phyloP scores from a whole-genome alignment of 2,888 invertebrate genomes.

The Pilophorus perplexus region DNA sequence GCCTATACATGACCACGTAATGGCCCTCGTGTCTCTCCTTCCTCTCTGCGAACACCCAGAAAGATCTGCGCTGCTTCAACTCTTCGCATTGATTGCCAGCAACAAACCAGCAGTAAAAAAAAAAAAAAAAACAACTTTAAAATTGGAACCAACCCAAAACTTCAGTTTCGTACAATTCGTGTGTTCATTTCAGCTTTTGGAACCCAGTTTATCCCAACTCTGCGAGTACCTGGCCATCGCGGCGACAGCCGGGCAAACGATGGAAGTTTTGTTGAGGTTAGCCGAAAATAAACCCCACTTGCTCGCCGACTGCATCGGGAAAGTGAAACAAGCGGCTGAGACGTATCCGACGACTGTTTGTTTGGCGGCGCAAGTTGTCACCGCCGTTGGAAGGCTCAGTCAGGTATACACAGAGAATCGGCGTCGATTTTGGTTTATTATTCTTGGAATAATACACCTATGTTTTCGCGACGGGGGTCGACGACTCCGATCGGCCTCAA shows the following conservation, averaged over 20 bases:
- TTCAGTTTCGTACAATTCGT: background rate
- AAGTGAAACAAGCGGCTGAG: conserved; percentile 67
- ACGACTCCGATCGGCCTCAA: too few relatives aligned
- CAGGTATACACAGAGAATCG: too few relatives aligned
- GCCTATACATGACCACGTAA: conserved; percentile 79
- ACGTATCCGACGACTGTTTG: conserved; percentile 64
- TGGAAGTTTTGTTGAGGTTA: conserved; percentile 73
- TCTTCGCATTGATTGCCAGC: conserved; percentile 79
- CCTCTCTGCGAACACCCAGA: conserved; percentile 83
- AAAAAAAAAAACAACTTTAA: background rate
- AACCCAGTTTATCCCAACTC: conserved; percentile 77
- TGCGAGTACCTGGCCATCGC: conserved; percentile 69
- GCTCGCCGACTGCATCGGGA: conserved; percentile 68
- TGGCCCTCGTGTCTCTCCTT: conserved; percentile 74
- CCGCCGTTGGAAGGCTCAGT: conserved; percentile 68
- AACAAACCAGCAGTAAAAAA: conserved; percentile 68
- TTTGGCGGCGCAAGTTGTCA: conserved; percentile 67
- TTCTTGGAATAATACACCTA: too few relatives aligned
- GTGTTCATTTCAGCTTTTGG: conserved; percentile 60
- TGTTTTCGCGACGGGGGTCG: too few relatives aligned
- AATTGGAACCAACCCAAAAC: background rate
- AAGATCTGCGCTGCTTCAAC: conserved; percentile 75
- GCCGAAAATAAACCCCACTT: conserved; percentile 67
- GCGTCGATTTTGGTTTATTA: too few relatives aligned
- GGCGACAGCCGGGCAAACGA: conserved; percentile 62